These are phyloP conservation scores for Petrocephalus zakoni DNA, from an alignment of 2,113 vertebrate species.

Conservation along the genomic window DNA sequence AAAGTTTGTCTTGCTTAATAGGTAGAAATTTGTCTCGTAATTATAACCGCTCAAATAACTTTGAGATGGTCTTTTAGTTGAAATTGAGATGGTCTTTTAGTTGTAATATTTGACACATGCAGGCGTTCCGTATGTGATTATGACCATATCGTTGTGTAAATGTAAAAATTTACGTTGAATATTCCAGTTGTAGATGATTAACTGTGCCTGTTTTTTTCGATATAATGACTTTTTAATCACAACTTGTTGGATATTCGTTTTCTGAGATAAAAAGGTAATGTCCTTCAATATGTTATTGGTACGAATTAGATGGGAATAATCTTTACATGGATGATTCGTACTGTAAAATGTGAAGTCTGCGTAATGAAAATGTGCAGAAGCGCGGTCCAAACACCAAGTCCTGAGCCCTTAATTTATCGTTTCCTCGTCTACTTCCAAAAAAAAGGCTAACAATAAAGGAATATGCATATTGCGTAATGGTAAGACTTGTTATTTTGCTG, in stretches of 20 bases:
- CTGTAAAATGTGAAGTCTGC: background rate
- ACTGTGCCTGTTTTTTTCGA: background rate
- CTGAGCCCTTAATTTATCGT: background rate
- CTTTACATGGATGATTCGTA: background rate
- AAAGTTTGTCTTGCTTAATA: background rate
- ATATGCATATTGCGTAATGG: background rate
- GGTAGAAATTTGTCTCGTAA: background rate
- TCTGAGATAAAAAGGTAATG: background rate
- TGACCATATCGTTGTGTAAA: constrained; percentile 1
- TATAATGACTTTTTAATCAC: background rate
- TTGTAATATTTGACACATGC: background rate
- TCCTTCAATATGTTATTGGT: constrained; percentile 1
- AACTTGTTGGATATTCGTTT: background rate
- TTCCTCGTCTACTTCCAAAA: background rate
- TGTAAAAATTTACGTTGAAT: background rate
- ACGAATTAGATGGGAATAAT: background rate
- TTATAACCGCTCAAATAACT: background rate
- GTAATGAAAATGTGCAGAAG: background rate
- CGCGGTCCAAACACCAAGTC: background rate
- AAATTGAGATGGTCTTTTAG: background rate
- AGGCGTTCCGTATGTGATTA: constrained; percentile 8
- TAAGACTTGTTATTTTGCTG: background rate
- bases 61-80: background rate
- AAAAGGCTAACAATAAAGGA: constrained; percentile 5
- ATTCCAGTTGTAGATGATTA: background rate